Evolutionary conservation across 2,797 vertebrate genomes (phyloP), one percentile per base, ranked within the genome.

Genomic region (Sebastes taczanowskii): DNA sequence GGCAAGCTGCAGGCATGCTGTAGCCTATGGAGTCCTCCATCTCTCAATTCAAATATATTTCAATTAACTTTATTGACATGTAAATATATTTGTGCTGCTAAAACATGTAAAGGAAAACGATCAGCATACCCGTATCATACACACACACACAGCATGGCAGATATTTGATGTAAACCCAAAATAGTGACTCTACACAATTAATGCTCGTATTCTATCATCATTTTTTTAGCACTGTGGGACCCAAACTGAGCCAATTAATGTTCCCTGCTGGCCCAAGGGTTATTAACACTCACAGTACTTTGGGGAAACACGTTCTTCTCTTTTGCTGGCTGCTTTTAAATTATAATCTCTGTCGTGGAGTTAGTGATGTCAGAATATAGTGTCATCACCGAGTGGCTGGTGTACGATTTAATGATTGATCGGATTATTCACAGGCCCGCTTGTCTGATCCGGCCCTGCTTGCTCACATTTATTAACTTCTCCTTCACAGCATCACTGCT

Each of bases 331-430:
- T 67, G 18, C 1, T 71, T 62, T 78, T 60, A 52, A 38, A 38
- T 32, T 30, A 30, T 52, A 22, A 59, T 63, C 13, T 66, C n/a
- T 71, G 14, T 46, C n/a, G 16, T 22, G 11, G 30, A 58, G 13
- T 42, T 58, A 32, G 42, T 38, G 53, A 75, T 46, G 30, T 49
- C 35, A 53, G 56, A 74, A 61, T 61, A 62, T 42, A 22, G 30
- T 14, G 34, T 55, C 22, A 27, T 59, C 11, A 7, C 55, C 59
- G 42, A 53, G 61, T 49, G 53, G 49, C 35, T 70, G 53, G 18
- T 38, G 29, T 63, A 56, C 27, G 76, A 27, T 27, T 74, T 52
- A 64, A 16, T 71, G 67, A 74, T 55, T 75, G 59, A 66, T 68
- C 1, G 25, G 25, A 74, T 58, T 76, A 52, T 78, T 67, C 23